A percentile compares a stretch with the other conserved stretches of the same genome.
phyloP scores from a whole-genome alignment of 2,888 invertebrate genomes.

The Megalurothrips usitatus region DNA sequence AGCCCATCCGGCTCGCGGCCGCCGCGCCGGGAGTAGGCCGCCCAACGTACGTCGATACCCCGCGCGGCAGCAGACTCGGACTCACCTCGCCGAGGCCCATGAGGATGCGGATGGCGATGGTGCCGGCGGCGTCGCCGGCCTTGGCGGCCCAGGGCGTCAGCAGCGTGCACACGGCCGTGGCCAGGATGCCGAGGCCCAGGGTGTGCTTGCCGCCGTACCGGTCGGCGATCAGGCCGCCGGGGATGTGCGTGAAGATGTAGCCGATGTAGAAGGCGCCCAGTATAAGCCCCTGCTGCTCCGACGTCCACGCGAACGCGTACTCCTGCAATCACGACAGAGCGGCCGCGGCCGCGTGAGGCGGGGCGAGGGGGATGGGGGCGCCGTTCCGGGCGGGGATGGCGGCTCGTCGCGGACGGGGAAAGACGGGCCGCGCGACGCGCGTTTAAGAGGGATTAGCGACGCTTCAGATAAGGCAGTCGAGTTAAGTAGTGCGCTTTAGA shows the following conservation, averaged over 20 bases:
- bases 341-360: no score
- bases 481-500: no score
- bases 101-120: constrained; percentile 46
- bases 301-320: constrained; percentile 62
- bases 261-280: constrained; percentile 50
- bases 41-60: no score
- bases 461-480: no score
- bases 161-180: constrained; percentile 47
- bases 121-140: constrained; percentile 40
- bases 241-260: constrained; percentile 49
- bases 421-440: no score
- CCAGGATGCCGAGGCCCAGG: constrained; percentile 47
- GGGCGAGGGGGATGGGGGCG: no score
- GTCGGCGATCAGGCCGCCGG: constrained; percentile 48
- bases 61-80: neutral
- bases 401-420: no score
- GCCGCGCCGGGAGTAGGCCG: no score
- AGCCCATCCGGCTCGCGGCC: neutral
- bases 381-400: no score
- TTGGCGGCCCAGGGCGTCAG: constrained; percentile 48
- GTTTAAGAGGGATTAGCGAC: no score
- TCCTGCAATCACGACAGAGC: constrained; percentile 40
- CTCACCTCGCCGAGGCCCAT: constrained; percentile 50
- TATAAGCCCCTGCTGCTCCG: constrained; percentile 50
- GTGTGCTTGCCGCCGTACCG: constrained; percentile 48